Percentiles rank a stretch among this genome's conserved stretches.
These are phyloP conservation scores for Aleiodes sp. DNA, from an alignment of 1,140 invertebrate genomes.

Conservation along the genomic window DNA sequence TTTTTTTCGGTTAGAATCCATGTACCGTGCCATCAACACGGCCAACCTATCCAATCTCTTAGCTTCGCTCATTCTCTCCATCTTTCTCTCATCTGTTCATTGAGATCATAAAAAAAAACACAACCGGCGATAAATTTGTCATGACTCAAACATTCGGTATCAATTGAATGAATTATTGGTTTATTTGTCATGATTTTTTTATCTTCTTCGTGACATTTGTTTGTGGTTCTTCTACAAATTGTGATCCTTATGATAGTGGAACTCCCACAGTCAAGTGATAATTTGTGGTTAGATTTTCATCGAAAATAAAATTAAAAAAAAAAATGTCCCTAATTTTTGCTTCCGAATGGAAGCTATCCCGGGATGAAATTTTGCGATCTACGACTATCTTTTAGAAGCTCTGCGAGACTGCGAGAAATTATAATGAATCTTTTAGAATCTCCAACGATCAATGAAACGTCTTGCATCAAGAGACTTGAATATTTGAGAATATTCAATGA, in stretches of 20 bases:
- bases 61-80: too few relatives aligned
- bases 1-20: constrained; percentile 6
- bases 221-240: background rate
- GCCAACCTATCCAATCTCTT: too few relatives aligned
- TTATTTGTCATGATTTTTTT: background rate
- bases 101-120: background rate
- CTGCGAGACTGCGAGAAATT: too few relatives aligned
- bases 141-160: background rate
- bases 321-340: too few relatives aligned
- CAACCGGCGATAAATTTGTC: constrained; percentile 12
- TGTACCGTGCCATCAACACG: background rate
- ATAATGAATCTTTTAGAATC: too few relatives aligned
- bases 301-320: background rate
- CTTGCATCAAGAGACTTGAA: too few relatives aligned
- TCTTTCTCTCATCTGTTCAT: background rate
- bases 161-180: background rate
- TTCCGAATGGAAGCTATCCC: too few relatives aligned
- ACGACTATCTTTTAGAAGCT: too few relatives aligned
- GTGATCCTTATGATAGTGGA: background rate
- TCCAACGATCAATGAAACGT: too few relatives aligned
- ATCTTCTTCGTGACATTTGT: background rate
- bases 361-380: too few relatives aligned
- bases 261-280: background rate
- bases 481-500: too few relatives aligned
- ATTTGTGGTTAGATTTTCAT: background rate